These are phyloP conservation scores for Cerceris ruficornis DNA, from an alignment of 2,888 invertebrate species.

Conservation along the genomic window DNA sequence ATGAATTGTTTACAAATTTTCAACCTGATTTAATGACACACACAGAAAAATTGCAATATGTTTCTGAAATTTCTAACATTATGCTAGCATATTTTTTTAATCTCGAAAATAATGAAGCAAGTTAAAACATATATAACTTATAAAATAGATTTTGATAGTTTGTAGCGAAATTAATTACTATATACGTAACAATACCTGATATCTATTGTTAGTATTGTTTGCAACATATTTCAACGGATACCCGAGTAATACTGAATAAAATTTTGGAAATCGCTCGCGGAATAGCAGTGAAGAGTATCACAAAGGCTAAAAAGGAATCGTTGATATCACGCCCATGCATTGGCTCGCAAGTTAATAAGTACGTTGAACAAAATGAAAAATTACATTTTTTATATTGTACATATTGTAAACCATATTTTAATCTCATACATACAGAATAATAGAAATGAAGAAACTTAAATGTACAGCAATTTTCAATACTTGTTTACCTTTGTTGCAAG, in stretches of 20 bases:
- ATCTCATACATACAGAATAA: conserved; percentile 25
- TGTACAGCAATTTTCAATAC: conserved; percentile 18
- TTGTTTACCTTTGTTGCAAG: conserved; percentile 38
- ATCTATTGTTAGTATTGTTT: conserved; percentile 29
- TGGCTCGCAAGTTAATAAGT: conserved; percentile 22
- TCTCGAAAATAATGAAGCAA: conserved; percentile 32
- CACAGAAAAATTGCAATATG: conserved; percentile 28
- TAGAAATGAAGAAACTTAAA: conserved; percentile 25
- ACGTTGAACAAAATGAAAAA: conserved; percentile 7
- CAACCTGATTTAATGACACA: conserved; percentile 29
- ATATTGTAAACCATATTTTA: background rate
- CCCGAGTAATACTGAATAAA: conserved; percentile 30
- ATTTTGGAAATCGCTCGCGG: conserved; percentile 41
- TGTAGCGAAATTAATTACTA: background rate
- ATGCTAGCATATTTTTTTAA: conserved; percentile 43
- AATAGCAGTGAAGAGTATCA: conserved; percentile 35
- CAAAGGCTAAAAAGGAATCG: conserved; percentile 6
- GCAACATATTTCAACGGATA: conserved; percentile 29
- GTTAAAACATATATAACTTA: background rate
- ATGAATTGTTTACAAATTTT: conserved; percentile 31
- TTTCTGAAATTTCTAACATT: conserved; percentile 40
- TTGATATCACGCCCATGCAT: conserved; percentile 17
- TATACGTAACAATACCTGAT: background rate
- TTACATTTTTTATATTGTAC: no score
- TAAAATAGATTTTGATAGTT: background rate